A percentile compares a stretch with the other conserved stretches of the same genome.
Conservation (phyloP, 1,140 invertebrate species). For the Episyrphus balteatus region DNA sequence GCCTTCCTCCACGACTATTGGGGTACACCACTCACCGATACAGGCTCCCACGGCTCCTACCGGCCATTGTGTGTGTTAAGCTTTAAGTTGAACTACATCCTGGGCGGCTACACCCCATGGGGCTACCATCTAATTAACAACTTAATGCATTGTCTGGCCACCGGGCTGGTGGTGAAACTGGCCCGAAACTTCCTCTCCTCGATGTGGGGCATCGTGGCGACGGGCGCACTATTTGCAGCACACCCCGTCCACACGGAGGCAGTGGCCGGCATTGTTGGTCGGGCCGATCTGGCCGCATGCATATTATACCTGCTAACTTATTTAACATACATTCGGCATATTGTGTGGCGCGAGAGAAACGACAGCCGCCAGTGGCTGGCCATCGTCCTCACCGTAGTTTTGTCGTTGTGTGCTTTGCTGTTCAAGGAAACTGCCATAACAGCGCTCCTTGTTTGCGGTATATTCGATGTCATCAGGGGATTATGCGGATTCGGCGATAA, state of each 20-base stretch:
- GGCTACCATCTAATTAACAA: conserved; percentile 88
- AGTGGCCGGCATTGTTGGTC: conserved; percentile 89
- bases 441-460: conserved; percentile 73
- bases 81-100: conserved; percentile 80
- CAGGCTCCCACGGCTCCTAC: conserved; percentile 86
- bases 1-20: conserved; percentile 82
- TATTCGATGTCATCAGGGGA: conserved; percentile 54
- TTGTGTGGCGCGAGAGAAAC: conserved; percentile 45
- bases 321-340: conserved; percentile 61
- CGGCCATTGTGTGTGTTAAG: conserved; percentile 83
- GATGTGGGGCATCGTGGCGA: conserved; percentile 55
- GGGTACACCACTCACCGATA: conserved; percentile 76
- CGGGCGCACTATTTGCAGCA: conserved; percentile 82
- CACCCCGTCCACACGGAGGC: conserved; percentile 96
- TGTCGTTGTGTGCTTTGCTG: conserved; percentile 59
- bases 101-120: conserved; percentile 78
- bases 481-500: conserved; percentile 36
- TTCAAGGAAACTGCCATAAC: conserved; percentile 90
- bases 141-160: conserved; percentile 70
- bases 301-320: conserved; percentile 84
- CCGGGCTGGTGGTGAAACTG: conserved; percentile 63
- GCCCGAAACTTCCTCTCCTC: conserved; percentile 53
- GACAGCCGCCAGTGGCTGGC: conserved; percentile 46
- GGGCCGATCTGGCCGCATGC: conserved; percentile 86
- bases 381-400: conserved; percentile 41